A percentile compares a stretch with the other conserved stretches of the same genome.
Evolutionary conservation across 2,113 vertebrate genomes (phyloP).

Genomic region (Cephalopholis sonnerati): DNA sequence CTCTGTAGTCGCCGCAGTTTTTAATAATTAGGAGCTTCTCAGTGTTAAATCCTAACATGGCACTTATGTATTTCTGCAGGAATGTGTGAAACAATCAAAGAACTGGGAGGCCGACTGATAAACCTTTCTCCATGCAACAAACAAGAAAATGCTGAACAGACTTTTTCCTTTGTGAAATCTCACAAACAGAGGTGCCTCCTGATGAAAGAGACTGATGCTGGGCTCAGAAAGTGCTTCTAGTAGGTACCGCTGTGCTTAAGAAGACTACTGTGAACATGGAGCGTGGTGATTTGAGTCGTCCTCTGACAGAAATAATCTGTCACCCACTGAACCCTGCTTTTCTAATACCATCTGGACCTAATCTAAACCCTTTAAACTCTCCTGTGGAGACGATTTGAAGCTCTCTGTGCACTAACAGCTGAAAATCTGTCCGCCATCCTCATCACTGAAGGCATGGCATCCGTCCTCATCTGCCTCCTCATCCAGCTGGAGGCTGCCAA

Average conservation of each 20-base stretch:
- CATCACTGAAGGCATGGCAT: constrained; percentile 86
- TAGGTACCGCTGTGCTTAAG: constrained; percentile 2
- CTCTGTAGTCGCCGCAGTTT: constrained; percentile 1
- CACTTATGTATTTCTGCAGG: constrained; percentile 60
- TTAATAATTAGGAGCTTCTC: constrained; percentile 10
- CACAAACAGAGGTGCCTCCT: not conserved
- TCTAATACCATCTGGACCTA: constrained; percentile 13
- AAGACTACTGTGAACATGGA: constrained; percentile 3
- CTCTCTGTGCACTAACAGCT: constrained; percentile 77
- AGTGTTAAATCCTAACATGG: constrained; percentile 65
- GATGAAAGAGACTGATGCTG: constrained; percentile 5
- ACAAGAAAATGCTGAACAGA: constrained; percentile 19
- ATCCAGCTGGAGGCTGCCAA: constrained; percentile 88
- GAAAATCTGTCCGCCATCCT: constrained; percentile 85
- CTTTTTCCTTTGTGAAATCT: constrained; percentile 3
- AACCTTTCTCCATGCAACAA: constrained; percentile 5
- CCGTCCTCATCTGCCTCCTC: constrained; percentile 86
- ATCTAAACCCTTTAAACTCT: constrained; percentile 15
- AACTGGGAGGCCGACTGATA: constrained; percentile 13
- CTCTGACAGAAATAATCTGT: constrained; percentile 31
- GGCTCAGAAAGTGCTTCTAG: constrained; percentile 28
- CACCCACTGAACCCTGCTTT: constrained; percentile 7
- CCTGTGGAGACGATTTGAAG: not conserved
- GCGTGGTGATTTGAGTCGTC: not conserved
- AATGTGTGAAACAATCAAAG: constrained; percentile 22